Percentiles rank a stretch among this genome's conserved stretches.
Conservation (phyloP, 2,797 vertebrate species). For the Macroramphosus scolopax region DNA sequence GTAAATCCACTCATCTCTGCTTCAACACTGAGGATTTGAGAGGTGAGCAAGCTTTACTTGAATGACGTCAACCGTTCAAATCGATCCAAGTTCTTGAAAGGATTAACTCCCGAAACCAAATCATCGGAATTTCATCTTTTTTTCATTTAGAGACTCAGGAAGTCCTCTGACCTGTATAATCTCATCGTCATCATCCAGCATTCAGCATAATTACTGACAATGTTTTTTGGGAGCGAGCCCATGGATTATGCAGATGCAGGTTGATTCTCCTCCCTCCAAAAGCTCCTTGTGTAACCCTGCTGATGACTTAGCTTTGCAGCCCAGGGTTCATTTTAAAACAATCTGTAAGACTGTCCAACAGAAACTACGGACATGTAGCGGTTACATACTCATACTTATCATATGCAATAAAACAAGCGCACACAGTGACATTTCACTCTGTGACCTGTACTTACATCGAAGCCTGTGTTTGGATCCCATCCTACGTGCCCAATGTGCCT, state of each 20-base stretch:
- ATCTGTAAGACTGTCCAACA: conserved; percentile 10
- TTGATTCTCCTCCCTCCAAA: conserved; percentile 36
- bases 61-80: conserved; percentile 30
- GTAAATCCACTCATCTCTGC: not conserved
- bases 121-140: conserved; percentile 36
- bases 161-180: conserved; percentile 43
- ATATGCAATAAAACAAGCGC: too few species aligned
- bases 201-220: conserved; percentile 44
- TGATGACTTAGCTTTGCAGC: conserved; percentile 24
- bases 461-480: conserved; percentile 98
- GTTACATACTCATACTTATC: too few species aligned
- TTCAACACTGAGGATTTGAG: conserved; percentile 12
- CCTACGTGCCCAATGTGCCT: conserved; percentile 97
- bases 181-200: conserved; percentile 34
- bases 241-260: conserved; percentile 64
- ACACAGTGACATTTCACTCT: not conserved
- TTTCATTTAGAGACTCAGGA: conserved; percentile 19
- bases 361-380: too few species aligned
- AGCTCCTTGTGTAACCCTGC: conserved; percentile 61
- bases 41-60: conserved; percentile 17
- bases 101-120: conserved; percentile 37
- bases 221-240: conserved; percentile 42
- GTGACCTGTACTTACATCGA: conserved; percentile 88
- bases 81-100: conserved; percentile 45
- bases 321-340: conserved; percentile 37